Conservation (phyloP, 2,888 invertebrate species). For the Meiosimyza decipiens region DNA sequence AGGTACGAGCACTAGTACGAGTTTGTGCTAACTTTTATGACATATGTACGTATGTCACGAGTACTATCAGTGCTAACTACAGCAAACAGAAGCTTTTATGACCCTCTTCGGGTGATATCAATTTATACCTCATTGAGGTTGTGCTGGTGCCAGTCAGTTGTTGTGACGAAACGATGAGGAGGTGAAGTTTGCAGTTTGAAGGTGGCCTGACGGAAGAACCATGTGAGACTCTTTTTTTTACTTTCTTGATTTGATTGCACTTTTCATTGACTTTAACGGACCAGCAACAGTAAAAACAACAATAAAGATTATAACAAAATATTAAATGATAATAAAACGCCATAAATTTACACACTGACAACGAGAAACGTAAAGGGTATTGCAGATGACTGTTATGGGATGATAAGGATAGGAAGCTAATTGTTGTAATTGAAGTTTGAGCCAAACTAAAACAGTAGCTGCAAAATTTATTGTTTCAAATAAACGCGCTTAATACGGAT, state of each 20-base stretch:
- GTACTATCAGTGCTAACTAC: slow-evolving; percentile 25
- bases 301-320: slow-evolving; percentile 8
- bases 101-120: slow-evolving; percentile 50
- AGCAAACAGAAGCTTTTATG: slow-evolving; percentile 47
- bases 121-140: slow-evolving; percentile 28
- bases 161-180: background rate
- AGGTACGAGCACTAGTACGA: too few relatives aligned
- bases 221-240: background rate
- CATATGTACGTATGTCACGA: slow-evolving; percentile 11
- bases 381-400: too few relatives aligned
- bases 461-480: background rate
- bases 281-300: slow-evolving; percentile 27
- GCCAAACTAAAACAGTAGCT: slow-evolving; percentile 10
- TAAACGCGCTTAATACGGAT: too few relatives aligned
- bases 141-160: slow-evolving; percentile 33
- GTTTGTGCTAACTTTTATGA: slow-evolving; percentile 29
- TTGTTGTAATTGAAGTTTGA: background rate
- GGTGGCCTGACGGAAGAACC: slow-evolving; percentile 5
- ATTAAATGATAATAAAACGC: slow-evolving; percentile 2
- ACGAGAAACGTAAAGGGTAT: background rate
- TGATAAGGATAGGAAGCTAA: background rate
- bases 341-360: slow-evolving; percentile 18
- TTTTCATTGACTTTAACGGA: slow-evolving; percentile 12
- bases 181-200: background rate
- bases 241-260: slow-evolving; percentile 13